Base-by-base conservation (phyloP, 2,797 vertebrate species). In the Clarias pachynema region DNA sequence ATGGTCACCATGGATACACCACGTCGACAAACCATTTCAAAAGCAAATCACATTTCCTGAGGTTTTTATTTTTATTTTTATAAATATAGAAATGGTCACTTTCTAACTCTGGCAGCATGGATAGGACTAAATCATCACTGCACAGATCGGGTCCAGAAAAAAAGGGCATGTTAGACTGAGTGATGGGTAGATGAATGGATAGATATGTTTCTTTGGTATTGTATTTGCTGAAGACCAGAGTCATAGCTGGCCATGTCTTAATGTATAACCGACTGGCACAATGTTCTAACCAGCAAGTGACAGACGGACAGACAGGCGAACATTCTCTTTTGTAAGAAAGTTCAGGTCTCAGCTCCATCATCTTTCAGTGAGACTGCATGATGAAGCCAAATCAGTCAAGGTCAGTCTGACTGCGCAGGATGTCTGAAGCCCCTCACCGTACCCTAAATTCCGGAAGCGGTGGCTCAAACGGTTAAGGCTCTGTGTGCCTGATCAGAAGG, bases 1-100 rank as follows among this genome's bases (percentile, higher is more conserved):
- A 18, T 20, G 15, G 73, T 88, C 84, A 69, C 86, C 83, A 88
- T 86, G 88, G 87, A 85, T 65, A 83, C 75, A 26, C 49, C 66
- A n/a, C 56, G 84, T 86, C 34, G 5, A 20, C 9, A 31, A 31
- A 4, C 53, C 53, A 56, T 68, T 59, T 16, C 18, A 74, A 80
- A 83, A 84, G 44, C 44, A 80, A 40, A 81, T 74, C 78, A 24
- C 29, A 22, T 31, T 22, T 57, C 49, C 59, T 40, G 26, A 18
- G 22, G 44, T 40, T 57, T 81, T 56, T 63, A 5, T 37, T 37
- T 5, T 37, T 37, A 3, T 37, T 7, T 40, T 7, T 62, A 20
- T 62, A 24, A 26, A 65, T 70, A 31, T 31, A 57, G 49, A 56
- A 77, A 59, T n/a, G 26, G 74, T 59, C 56, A 77, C 18, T 31